Evolutionary conservation across 2,113 vertebrate genomes (phyloP).

Genomic region (Rhinopomastus cyanomelas): DNA sequence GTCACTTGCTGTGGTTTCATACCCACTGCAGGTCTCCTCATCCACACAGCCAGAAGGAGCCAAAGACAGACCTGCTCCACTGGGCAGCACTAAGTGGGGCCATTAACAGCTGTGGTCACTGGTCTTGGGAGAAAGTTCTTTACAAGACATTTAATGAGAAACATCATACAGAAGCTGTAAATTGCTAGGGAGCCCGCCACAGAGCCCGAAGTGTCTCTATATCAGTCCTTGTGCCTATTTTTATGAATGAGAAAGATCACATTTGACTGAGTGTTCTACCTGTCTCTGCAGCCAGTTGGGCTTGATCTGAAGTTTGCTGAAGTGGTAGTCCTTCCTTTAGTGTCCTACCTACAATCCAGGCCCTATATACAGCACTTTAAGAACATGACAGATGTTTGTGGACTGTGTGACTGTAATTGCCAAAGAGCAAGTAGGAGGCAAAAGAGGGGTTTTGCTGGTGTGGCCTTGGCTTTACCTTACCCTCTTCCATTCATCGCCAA

Average conservation of each 20-base stretch:
- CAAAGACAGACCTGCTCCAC: not conserved
- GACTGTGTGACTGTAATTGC: not conserved
- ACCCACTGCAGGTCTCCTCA: not conserved
- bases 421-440: not conserved
- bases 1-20: not conserved
- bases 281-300: not conserved
- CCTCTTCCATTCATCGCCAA: not conserved
- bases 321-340: not conserved
- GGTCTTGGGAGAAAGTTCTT: not conserved
- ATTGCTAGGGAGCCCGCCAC: not conserved
- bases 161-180: not conserved
- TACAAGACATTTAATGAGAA: not conserved
- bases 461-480: constrained; percentile 26
- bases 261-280: not conserved
- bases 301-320: not conserved
- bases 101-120: not conserved
- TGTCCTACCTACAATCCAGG: not conserved
- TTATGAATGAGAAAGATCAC: not conserved
- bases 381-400: not conserved
- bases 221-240: not conserved
- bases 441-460: not conserved
- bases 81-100: not conserved
- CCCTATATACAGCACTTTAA: not conserved
- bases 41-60: not conserved
- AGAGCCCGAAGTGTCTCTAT: not conserved